Evolutionary conservation across 2,797 vertebrate genomes (phyloP).

Genomic region (Fratercula arctica): DNA sequence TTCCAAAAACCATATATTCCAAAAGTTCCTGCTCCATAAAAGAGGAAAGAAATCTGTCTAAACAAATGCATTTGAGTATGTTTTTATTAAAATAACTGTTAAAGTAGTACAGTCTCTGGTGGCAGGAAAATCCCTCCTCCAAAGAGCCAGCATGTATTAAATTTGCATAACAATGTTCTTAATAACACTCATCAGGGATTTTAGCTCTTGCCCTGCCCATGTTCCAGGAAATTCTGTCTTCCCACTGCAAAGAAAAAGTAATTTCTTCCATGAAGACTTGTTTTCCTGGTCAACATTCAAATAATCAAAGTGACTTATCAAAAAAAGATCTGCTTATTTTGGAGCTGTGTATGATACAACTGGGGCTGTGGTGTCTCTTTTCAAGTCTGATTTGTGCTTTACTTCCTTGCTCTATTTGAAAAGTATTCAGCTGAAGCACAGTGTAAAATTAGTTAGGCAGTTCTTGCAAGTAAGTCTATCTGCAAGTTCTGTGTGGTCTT

Average conservation of each 20-base stretch:
- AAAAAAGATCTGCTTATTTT: slow-evolving; percentile 2
- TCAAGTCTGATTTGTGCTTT: not conserved
- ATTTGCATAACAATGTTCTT: slow-evolving; percentile 32
- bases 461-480: not conserved
- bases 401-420: not conserved
- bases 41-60: not conserved
- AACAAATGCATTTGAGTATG: not conserved
- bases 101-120: not conserved
- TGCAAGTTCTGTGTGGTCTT: not conserved
- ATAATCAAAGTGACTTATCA: not conserved
- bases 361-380: not conserved
- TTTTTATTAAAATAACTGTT: slow-evolving; percentile 19
- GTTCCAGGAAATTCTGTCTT: slow-evolving; percentile 19
- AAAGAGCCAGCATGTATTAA: not conserved
- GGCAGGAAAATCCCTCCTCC: not conserved
- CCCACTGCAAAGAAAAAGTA: not conserved
- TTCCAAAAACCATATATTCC: not conserved
- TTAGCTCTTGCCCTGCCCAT: not conserved
- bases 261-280: not conserved
- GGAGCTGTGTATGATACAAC: not conserved
- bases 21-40: not conserved
- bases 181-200: not conserved
- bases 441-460: not conserved
- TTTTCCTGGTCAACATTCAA: not conserved
- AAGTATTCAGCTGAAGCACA: not conserved